These are phyloP conservation scores for Apodemus speciosus DNA, from an alignment of 2,113 vertebrate species.

Conservation along the genomic window DNA sequence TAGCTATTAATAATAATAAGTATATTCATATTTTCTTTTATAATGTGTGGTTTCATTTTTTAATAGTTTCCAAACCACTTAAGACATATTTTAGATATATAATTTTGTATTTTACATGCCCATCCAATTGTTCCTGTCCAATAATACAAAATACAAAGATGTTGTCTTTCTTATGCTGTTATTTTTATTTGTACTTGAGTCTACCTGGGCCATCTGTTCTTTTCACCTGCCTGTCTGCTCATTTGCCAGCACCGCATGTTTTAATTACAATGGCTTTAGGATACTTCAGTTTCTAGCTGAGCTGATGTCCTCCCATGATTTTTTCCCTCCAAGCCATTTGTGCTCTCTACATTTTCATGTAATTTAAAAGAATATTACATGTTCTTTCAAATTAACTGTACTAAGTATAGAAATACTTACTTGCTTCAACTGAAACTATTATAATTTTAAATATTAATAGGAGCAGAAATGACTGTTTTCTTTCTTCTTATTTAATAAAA, in stretches of 20 bases:
- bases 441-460: not conserved
- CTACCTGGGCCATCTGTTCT: constrained; percentile 1
- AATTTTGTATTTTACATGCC: not conserved
- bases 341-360: not conserved
- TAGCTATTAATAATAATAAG: not conserved
- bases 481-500: not conserved
- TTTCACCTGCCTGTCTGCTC: not conserved
- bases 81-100: not conserved
- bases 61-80: not conserved
- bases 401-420: not conserved
- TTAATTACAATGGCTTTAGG: constrained; percentile 14
- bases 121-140: not conserved
- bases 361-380: not conserved
- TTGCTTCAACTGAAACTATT: not conserved
- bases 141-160: not conserved
- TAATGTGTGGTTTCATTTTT: not conserved
- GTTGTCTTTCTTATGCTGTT: not conserved
- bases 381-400: not conserved
- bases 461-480: not conserved
- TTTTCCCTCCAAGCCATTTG: not conserved
- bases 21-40: not conserved
- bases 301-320: not conserved
- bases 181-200: not conserved
- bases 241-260: not conserved
- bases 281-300: not conserved